Conservation (phyloP, 1,140 invertebrate genomes). For the Hesperophylax magnus region DNA sequence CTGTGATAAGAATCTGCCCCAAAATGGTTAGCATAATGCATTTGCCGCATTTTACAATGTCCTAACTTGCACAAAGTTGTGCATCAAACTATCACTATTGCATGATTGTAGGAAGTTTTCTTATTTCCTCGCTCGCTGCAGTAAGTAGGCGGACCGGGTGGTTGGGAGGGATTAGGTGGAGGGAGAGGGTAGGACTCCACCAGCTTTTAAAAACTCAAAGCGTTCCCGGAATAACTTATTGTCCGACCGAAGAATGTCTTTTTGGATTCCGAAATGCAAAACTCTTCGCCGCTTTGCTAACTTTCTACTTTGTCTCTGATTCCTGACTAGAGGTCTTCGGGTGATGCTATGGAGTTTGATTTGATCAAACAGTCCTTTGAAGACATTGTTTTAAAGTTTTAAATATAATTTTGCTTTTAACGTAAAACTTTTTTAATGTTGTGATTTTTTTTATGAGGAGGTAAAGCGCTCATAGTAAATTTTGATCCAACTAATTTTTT, state of each 20-base stretch:
- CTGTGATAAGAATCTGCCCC: no score
- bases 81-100: not conserved
- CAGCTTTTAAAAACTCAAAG: slow-evolving; percentile 33
- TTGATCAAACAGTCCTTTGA: no score
- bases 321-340: no score
- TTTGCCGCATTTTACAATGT: no score
- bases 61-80: not conserved
- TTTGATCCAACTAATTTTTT: no score
- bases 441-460: no score
- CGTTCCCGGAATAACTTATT: slow-evolving; percentile 22
- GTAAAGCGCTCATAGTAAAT: no score
- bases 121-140: not conserved
- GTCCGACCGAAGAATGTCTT: slow-evolving; percentile 14
- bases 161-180: not conserved
- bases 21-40: no score
- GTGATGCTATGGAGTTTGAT: no score
- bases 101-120: not conserved
- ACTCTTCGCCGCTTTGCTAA: not conserved
- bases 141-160: not conserved
- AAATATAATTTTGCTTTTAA: no score
- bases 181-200: not conserved
- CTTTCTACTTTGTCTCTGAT: not conserved
- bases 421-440: no score
- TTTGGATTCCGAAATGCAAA: not conserved
- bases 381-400: no score